phyloP scores from a whole-genome alignment of 2,888 invertebrate genomes.

The Caenorhabditis becei region DNA sequence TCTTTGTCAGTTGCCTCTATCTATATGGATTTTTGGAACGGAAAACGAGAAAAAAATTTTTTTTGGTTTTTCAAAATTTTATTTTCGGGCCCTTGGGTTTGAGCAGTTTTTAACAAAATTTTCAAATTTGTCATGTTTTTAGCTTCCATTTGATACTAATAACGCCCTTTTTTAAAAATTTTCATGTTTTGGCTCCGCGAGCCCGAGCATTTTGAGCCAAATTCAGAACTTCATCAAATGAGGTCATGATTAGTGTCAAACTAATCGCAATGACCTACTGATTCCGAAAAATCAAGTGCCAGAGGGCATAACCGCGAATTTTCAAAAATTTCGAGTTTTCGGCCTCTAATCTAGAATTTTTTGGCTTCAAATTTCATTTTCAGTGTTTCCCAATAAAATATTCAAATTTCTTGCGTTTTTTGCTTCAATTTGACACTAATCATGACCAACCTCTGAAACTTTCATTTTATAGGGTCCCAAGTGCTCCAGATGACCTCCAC shows the following conservation, averaged over 20 bases:
- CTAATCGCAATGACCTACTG: too few species aligned
- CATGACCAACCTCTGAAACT: neutral
- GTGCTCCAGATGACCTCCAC: neutral
- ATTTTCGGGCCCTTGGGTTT: neutral
- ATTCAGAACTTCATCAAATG: neutral
- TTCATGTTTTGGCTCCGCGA: neutral
- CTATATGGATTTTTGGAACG: neutral
- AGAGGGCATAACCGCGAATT: too few species aligned
- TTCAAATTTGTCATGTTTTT: neutral
- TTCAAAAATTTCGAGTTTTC: too few species aligned
- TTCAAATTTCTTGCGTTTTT: neutral
- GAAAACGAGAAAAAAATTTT: too few species aligned
- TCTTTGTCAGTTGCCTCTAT: constrained; percentile 2
- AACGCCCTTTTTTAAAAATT: neutral
- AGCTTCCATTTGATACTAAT: neutral
- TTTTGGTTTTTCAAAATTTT: constrained; percentile 6
- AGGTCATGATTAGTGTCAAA: too few species aligned
- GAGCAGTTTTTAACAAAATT: neutral
- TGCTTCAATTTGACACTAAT: neutral
- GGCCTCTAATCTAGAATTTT: too few species aligned
- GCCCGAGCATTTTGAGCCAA: neutral
- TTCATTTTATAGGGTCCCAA: neutral
- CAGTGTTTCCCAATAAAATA: neutral
- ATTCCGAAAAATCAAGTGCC: too few species aligned
- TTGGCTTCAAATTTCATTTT: too few species aligned